Evolutionary conservation across 2,888 invertebrate species (phyloP), one percentile per base, ranked within the genome.

Genomic region (Drosophila phalerata): DNA sequence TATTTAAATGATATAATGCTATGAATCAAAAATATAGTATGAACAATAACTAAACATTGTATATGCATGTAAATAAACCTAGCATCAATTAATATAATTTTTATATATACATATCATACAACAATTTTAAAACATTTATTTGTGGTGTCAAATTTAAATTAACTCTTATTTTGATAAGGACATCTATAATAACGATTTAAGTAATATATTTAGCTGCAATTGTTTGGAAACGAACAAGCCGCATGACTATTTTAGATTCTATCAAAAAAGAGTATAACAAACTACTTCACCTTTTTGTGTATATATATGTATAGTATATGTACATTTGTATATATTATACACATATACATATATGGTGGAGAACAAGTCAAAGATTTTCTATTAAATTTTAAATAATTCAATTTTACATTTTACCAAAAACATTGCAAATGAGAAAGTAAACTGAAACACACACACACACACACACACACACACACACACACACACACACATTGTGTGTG

Each of bases 321-420:
- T 28, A 17, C 40, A 40, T 43, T 28, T 64, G 32, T 42, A 64
- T 63, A 47, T 49, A 61, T 48, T 49, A 48, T 40, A 34, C 48
- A 55, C 49, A 60, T 65, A 66, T 79, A 55, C 49, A 60, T 65
- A 66, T 79, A 67, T 69, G 65, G 85, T 76, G 71, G 78, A 76
- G 80, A 11, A 56, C 81, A 79, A 83, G 85, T 82, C 80, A 84
- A 85, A 85, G 88, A 86, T 78, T 86, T 88, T 88, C 78, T 88
- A 86, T 86, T 88, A 88, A 80, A 86, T 86, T 88, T 86, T 86
- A 86, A 86, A 86, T 86, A 86, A 86, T 86, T 86, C 86, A 86
- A 86, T 86, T 86, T 86, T 88, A 86, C 86, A 88, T 88, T 86
- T 82, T 86, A 75, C 84, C 88, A 78, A 85, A 85, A 88, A 88